phyloP scores from a whole-genome alignment of 2,113 vertebrate genomes.

The Hylia prasina region DNA sequence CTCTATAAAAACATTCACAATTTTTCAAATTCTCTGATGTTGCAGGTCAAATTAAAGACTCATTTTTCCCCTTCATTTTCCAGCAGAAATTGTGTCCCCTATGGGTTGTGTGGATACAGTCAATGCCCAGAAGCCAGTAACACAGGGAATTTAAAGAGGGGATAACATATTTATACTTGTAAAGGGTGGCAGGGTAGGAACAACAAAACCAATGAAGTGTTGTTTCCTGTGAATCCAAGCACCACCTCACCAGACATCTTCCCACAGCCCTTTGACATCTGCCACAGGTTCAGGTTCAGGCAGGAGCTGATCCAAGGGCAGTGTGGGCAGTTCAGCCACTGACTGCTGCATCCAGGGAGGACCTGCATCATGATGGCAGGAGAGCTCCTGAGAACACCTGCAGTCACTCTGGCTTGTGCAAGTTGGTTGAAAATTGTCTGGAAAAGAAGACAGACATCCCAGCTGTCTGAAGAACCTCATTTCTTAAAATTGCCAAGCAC shows the following conservation, averaged over 20 bases:
- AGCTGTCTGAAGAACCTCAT: neutral
- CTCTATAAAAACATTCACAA: neutral
- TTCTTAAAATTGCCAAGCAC: constrained; percentile 8
- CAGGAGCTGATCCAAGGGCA: neutral
- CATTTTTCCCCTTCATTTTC: neutral
- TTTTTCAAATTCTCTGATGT: constrained; percentile 35
- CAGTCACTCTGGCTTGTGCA: neutral
- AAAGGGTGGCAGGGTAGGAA: neutral
- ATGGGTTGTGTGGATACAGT: neutral
- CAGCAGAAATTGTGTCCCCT: constrained; percentile 11
- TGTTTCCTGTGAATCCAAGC: neutral
- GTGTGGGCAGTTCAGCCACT: accelerated
- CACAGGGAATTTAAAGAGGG: neutral
- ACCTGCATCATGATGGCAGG: accelerated
- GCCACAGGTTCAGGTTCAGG: accelerated
- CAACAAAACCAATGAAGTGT: neutral
- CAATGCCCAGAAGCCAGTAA: neutral
- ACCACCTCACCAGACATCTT: neutral
- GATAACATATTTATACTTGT: neutral
- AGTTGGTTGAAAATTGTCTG: neutral
- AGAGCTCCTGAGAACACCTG: neutral
- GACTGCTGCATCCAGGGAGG: accelerated
- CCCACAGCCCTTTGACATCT: accelerated
- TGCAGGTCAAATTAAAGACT: constrained; percentile 10
- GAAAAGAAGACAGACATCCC: neutral